Conservation (phyloP, 2,888 invertebrate genomes). For the Penaeus monodon region DNA sequence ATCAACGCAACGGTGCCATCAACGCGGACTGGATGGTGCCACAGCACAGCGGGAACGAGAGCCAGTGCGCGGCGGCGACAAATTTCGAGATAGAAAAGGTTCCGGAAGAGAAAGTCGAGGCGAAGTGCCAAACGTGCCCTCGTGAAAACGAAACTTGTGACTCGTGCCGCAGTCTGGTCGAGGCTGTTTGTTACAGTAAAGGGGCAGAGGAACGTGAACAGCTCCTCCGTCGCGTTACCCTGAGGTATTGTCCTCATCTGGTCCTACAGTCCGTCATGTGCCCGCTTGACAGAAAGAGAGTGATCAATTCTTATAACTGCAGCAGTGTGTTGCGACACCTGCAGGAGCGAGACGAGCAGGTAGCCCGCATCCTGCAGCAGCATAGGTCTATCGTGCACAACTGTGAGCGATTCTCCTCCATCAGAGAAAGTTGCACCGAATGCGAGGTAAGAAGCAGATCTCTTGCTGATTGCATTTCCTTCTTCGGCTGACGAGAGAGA, state of each 20-base stretch:
- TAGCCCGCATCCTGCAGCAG: conserved; percentile 48
- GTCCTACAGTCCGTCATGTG: conserved; percentile 52
- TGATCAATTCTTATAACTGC: conserved; percentile 23
- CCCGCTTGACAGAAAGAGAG: conserved; percentile 28
- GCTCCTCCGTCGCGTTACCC: conserved; percentile 24
- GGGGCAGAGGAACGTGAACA: conserved; percentile 25
- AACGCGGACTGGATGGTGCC: conserved; percentile 14
- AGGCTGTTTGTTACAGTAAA: conserved; percentile 40
- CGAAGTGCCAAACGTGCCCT: conserved; percentile 50
- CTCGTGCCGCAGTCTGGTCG: conserved; percentile 39
- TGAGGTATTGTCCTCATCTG: conserved; percentile 54
- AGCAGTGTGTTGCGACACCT: conserved; percentile 42
- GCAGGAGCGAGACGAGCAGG: conserved; percentile 48
- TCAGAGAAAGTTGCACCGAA: conserved; percentile 42
- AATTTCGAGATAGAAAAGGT: conserved; percentile 13
- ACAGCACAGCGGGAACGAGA: conserved; percentile 3
- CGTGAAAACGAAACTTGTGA: conserved; percentile 13
- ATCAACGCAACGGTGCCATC: conserved; percentile 22
- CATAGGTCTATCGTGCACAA: conserved; percentile 45
- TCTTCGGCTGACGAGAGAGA: background rate
- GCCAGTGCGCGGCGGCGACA: conserved; percentile 29
- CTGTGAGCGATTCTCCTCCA: conserved; percentile 45
- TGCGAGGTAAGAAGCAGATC: conserved; percentile 37
- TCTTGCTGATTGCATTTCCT: background rate
- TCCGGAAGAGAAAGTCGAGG: conserved; percentile 29